These are phyloP conservation scores for Tachycineta bicolor DNA, from an alignment of 2,113 vertebrate genomes.

Conservation along the genomic window DNA sequence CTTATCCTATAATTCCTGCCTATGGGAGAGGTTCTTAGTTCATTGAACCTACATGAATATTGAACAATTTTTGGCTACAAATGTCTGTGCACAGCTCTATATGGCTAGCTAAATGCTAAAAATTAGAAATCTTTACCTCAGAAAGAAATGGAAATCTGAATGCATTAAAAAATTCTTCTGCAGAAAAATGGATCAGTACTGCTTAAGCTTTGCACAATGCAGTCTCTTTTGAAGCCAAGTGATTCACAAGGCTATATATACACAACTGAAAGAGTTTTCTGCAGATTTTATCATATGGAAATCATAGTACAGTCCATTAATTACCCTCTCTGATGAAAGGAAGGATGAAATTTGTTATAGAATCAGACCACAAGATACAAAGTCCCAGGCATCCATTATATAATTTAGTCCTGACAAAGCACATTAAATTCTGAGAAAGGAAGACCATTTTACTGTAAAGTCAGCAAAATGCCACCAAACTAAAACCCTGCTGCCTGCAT, in stretches of 20 bases:
- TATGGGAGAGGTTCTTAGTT: not conserved
- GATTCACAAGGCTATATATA: slow-evolving; percentile 19
- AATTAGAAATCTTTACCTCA: not conserved
- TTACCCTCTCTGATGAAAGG: slow-evolving; percentile 75
- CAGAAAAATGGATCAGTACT: not conserved
- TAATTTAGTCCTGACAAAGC: slow-evolving; percentile 79
- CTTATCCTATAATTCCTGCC: not conserved
- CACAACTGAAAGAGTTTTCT: slow-evolving; percentile 50
- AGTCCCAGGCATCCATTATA: slow-evolving; percentile 74
- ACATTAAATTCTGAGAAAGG: slow-evolving; percentile 76
- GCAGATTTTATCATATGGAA: slow-evolving; percentile 64
- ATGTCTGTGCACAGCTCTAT: not conserved
- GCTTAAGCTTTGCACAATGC: not conserved
- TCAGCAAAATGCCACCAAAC: slow-evolving; percentile 76
- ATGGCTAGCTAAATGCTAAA: not conserved
- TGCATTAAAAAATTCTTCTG: not conserved
- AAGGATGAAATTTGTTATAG: slow-evolving; percentile 72
- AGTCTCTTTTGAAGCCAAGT: not conserved
- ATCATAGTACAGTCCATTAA: slow-evolving; percentile 77
- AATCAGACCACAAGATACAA: slow-evolving; percentile 77
- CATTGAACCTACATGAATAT: not conserved
- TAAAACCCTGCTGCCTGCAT: slow-evolving; percentile 55
- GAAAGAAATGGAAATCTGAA: not conserved
- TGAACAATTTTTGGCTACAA: not conserved
- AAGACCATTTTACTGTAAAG: slow-evolving; percentile 74